Evolutionary conservation across 2,113 vertebrate genomes (phyloP), one percentile per base, ranked within the genome.

Genomic region (Dicaeum eximium): DNA sequence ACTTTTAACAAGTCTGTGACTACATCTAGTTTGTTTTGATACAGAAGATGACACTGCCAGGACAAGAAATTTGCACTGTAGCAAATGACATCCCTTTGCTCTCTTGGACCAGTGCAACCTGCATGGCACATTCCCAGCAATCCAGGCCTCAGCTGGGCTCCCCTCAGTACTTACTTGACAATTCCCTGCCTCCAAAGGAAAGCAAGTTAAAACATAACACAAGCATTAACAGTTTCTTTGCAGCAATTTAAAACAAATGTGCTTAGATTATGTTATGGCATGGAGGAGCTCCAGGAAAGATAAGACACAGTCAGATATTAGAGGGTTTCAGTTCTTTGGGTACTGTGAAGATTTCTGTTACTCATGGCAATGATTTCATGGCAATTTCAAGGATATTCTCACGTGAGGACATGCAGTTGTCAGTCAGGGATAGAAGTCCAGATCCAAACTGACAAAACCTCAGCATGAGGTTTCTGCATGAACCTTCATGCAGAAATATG

Each of bases 181-280:
- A 99, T 99, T 98, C 99, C 99, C 98, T 99, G 99, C 99, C 99
- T 99, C 99, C 99, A 99, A 98, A 98, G 98, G 99, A 99, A 99
- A 98, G 99, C 99, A 99, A 98, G 98, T 98, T 98, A 98, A 99
- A 99, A 99, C 98, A 99, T 93, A 99, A 99, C 97, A 99, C 96
- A 99, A 97, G 98, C 95, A 98, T 99, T 99, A 98, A 98, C 90
- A 73, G 97, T 97, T 98, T 98, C 98, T 98, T 97, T 95, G 86
- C 91, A 94, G 94, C 80, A 79, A 93, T 71, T 93, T 53, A 50
- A 88, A 96, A 85, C 71, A 95, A 96, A 92, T 3, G 50, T 24
- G 86, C 7, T 57, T 84, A 90, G 91, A 74, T 94, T 74, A 64
- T 28, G 1, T 73, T 11, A 69, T 3, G 35, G 62, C 84, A 85